A percentile compares a stretch with the other conserved stretches of the same genome.
phyloP scores from a whole-genome alignment of 2,888 invertebrate species.

The Lasius fuliginosus region DNA sequence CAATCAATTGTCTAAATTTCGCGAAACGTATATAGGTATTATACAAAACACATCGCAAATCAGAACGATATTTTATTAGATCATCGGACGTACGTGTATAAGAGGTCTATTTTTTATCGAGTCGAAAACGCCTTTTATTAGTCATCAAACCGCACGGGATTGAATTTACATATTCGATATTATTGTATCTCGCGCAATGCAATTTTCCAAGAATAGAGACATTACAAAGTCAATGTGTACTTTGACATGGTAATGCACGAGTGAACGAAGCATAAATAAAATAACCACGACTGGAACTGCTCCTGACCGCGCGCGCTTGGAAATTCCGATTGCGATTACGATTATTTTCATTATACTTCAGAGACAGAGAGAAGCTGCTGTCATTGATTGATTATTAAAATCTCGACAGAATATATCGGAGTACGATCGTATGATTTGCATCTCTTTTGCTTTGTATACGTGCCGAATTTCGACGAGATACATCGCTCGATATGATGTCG shows the following conservation, averaged over 20 bases:
- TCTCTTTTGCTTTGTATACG: neutral
- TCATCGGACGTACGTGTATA: neutral
- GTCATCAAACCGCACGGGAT: neutral
- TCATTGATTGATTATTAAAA: neutral
- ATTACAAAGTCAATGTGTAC: conserved; percentile 35
- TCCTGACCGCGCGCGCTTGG: neutral
- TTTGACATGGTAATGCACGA: conserved; percentile 12
- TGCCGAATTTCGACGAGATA: conserved; percentile 12
- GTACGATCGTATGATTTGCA: conserved; percentile 9
- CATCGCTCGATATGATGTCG: conserved; percentile 19
- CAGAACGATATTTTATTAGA: neutral
- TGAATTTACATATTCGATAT: conserved; percentile 33
- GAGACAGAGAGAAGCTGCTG: neutral
- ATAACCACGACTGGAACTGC: neutral
- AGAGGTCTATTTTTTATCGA: neutral
- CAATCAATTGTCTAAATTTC: neutral
- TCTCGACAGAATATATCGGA: neutral
- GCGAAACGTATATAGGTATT: neutral
- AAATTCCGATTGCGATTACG: conserved; percentile 2
- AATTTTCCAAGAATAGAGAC: conserved; percentile 25
- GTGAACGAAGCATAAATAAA: conserved; percentile 14
- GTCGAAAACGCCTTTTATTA: conserved; percentile 19
- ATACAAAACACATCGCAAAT: neutral
- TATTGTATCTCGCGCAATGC: neutral
- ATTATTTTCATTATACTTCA: neutral